Conservation (phyloP, 2,797 vertebrate genomes). For the Potorous gilbertii region DNA sequence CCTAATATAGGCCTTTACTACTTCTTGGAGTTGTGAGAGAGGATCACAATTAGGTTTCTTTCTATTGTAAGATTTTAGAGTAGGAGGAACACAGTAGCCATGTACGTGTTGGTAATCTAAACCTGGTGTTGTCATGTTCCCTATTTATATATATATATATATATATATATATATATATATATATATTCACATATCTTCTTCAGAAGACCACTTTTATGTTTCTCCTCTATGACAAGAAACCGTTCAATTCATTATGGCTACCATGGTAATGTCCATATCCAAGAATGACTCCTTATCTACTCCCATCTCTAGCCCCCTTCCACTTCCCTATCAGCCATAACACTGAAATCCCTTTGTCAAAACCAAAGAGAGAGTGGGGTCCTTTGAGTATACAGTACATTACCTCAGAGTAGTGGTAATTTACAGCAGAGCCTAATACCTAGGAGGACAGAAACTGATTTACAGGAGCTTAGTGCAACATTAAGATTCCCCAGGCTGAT, state of each 20-base stretch:
- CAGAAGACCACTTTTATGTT: neutral
- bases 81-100: neutral
- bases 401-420: constrained; percentile 21
- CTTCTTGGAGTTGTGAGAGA: neutral
- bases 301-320: neutral
- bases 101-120: neutral
- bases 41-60: neutral
- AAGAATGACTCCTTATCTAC: neutral
- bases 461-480: constrained; percentile 51
- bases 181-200: neutral
- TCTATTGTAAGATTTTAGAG: neutral
- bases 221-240: constrained; percentile 23
- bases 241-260: neutral
- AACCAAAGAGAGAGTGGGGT: neutral
- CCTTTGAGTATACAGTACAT: neutral
- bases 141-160: neutral
- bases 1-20: neutral
- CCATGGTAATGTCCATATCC: neutral
- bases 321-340: neutral
- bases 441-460: constrained; percentile 57
- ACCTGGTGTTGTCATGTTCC: neutral
- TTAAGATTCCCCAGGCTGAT: constrained; percentile 61
- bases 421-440: constrained; percentile 16
- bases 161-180: neutral
- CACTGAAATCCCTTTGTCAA: neutral